Percentiles rank a stretch among this genome's conserved stretches.
phyloP scores from a whole-genome alignment of 2,888 invertebrate genomes.

The Amphipoea oculea region DNA sequence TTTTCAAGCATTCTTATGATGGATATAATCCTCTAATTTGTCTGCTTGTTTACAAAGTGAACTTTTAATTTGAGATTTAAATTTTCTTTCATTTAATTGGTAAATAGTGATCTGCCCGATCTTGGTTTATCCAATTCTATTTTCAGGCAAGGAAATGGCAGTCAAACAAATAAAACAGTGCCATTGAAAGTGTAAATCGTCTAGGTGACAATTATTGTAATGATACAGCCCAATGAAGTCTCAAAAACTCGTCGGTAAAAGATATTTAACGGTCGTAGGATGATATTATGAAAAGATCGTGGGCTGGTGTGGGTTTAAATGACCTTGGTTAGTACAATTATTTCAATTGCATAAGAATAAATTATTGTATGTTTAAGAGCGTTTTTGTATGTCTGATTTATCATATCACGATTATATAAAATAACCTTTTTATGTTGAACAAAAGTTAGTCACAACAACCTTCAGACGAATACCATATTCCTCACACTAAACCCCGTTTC shows the following conservation, averaged over 20 bases:
- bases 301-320: neutral
- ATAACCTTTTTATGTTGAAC: too few relatives aligned
- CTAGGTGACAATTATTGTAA: too few relatives aligned
- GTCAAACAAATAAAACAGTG: neutral
- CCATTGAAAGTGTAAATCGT: too few relatives aligned
- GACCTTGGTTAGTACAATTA: too few relatives aligned
- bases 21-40: too few relatives aligned
- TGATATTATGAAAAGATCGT: neutral
- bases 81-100: too few relatives aligned
- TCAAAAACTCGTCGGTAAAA: neutral
- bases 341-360: too few relatives aligned
- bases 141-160: neutral
- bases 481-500: constrained; percentile 44
- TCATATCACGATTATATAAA: neutral
- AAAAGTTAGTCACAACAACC: neutral
- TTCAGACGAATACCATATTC: neutral
- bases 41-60: too few relatives aligned
- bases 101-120: too few relatives aligned
- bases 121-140: neutral
- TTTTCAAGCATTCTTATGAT: too few relatives aligned
- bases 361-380: neutral
- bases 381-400: neutral
- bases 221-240: neutral
- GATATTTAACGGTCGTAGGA: neutral
- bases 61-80: too few relatives aligned